phyloP scores from a whole-genome alignment of 1,140 invertebrate genomes.

The Pseudomyrmex gracilis region DNA sequence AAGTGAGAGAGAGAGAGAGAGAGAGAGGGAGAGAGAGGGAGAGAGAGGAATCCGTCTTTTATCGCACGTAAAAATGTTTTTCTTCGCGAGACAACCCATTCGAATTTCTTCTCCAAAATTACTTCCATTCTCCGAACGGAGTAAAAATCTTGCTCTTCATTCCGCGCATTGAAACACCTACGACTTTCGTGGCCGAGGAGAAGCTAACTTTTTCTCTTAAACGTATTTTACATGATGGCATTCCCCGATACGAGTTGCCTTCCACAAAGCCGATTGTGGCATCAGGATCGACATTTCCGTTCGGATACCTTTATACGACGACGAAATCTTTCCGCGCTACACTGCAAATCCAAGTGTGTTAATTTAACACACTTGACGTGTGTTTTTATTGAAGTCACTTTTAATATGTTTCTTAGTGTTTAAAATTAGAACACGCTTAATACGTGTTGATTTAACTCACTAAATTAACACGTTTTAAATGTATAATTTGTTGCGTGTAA shows the following conservation, averaged over 20 bases:
- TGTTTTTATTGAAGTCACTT: too few species aligned
- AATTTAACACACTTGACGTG: too few species aligned
- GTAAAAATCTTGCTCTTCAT: slow-evolving; percentile 34
- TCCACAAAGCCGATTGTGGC: slow-evolving; percentile 48
- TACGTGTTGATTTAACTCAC: too few species aligned
- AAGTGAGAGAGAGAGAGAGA: too few species aligned
- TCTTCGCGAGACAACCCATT: neutral
- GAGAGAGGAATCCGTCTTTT: neutral
- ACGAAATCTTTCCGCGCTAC: slow-evolving; percentile 44
- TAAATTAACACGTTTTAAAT: too few species aligned
- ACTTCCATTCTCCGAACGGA: slow-evolving; percentile 39
- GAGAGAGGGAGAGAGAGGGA: too few species aligned
- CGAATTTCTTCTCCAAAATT: slow-evolving; percentile 36
- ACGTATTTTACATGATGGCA: slow-evolving; percentile 33
- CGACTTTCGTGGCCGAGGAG: neutral
- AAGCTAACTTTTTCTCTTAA: slow-evolving; percentile 33
- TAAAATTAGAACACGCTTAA: too few species aligned
- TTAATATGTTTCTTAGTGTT: too few species aligned
- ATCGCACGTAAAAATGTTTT: slow-evolving; percentile 21
- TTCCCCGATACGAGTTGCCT: slow-evolving; percentile 36
- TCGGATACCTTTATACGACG: slow-evolving; percentile 42
- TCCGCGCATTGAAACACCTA: slow-evolving; percentile 27
- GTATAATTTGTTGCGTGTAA: too few species aligned
- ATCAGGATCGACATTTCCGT: slow-evolving; percentile 37
- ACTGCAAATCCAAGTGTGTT: too few species aligned